Conservation (phyloP, 2,888 invertebrate genomes). For the Macaria notata region DNA sequence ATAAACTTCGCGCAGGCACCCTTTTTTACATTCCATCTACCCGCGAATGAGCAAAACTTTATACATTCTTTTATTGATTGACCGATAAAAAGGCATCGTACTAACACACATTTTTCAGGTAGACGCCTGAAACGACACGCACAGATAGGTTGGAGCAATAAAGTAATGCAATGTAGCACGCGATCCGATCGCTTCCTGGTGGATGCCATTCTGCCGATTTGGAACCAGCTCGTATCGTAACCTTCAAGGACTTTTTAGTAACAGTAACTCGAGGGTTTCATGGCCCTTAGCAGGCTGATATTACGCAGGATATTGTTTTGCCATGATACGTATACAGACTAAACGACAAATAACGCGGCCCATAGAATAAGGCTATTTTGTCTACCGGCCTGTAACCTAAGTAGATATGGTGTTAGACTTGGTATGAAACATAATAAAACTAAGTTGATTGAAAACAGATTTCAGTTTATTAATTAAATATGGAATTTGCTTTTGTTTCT, state of each 20-base stretch:
- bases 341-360: no score
- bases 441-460: no score
- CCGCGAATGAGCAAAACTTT: slow-evolving; percentile 27
- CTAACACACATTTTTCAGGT: slow-evolving; percentile 56
- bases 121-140: slow-evolving; percentile 59
- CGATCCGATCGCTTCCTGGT: slow-evolving; percentile 66
- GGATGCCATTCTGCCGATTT: slow-evolving; percentile 33
- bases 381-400: no score
- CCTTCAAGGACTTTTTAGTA: slow-evolving; percentile 62
- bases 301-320: slow-evolving; percentile 20
- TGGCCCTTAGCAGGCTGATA: slow-evolving; percentile 21
- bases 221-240: slow-evolving; percentile 49
- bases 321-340: slow-evolving; percentile 6
- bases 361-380: no score
- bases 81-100: slow-evolving; percentile 56
- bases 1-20: neutral
- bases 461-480: no score
- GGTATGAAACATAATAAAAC: no score
- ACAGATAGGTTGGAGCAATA: slow-evolving; percentile 40
- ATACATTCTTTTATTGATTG: slow-evolving; percentile 49
- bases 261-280: slow-evolving; percentile 47
- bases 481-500: no score
- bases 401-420: no score
- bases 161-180: slow-evolving; percentile 56
- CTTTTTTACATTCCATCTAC: slow-evolving; percentile 6